Evolutionary conservation across 2,888 invertebrate genomes (phyloP).

Genomic region (Steromphala cineraria): DNA sequence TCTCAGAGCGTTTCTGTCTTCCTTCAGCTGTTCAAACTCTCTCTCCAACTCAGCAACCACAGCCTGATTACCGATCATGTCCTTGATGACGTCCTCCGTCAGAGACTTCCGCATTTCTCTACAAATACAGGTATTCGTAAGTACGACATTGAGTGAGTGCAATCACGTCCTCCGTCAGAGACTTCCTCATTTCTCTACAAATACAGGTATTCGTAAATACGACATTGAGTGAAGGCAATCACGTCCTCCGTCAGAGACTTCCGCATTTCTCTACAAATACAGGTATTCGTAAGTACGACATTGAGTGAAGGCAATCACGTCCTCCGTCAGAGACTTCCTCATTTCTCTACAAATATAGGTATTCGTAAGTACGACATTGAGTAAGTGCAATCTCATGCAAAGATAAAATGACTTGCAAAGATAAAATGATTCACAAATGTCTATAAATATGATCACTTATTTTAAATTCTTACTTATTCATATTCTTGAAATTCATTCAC

Average conservation of each 20-base stretch:
- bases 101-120: conserved; percentile 89
- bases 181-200: conserved; percentile 84
- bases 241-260: conserved; percentile 95
- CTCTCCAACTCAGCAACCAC: conserved; percentile 93
- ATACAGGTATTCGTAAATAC: no score
- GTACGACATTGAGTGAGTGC: no score
- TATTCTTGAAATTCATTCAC: background rate
- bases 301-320: no score
- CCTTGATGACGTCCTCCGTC: conserved; percentile 94
- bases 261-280: conserved; percentile 81
- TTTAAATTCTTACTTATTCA: no score
- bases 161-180: conserved; percentile 96
- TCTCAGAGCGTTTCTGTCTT: conserved; percentile 90
- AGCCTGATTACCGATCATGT: conserved; percentile 93
- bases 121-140: conserved; percentile 28
- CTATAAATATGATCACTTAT: no score
- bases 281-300: no score
- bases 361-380: no score
- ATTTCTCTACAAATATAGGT: conserved; percentile 79
- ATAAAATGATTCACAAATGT: no score
- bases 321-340: conserved; percentile 92
- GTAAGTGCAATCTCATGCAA: background rate
- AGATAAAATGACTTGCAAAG: no score
- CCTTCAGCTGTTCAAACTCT: conserved; percentile 94
- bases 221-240: no score